A percentile compares a stretch with the other conserved stretches of the same genome.
Evolutionary conservation across 2,888 invertebrate genomes (phyloP).

Genomic region (Agriopis marginaria): DNA sequence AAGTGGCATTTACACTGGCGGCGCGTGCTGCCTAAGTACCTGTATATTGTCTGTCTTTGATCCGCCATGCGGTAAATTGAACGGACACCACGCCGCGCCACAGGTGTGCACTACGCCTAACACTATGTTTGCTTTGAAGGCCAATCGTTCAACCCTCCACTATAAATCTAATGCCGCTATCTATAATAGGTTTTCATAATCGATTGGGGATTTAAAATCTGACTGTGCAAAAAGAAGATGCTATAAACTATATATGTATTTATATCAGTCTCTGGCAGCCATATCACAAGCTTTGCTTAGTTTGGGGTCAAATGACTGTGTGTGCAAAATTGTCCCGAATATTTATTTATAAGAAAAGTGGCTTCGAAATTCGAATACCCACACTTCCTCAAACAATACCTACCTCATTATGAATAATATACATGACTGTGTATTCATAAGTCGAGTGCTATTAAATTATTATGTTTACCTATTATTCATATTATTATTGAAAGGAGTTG

Average conservation of each 20-base stretch:
- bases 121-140: conserved; percentile 51
- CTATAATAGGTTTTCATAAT: background rate
- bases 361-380: background rate
- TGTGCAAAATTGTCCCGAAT: too few relatives aligned
- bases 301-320: too few relatives aligned
- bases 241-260: too few relatives aligned
- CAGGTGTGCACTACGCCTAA: conserved; percentile 65
- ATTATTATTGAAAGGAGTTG: background rate
- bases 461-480: background rate
- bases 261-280: too few relatives aligned
- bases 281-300: too few relatives aligned
- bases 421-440: background rate
- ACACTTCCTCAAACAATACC: background rate
- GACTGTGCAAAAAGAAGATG: background rate
- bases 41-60: conserved; percentile 65
- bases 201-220: background rate
- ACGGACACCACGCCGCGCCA: conserved; percentile 58
- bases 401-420: background rate
- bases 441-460: background rate
- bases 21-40: conserved; percentile 36
- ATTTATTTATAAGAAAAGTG: background rate
- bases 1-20: conserved; percentile 43
- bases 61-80: conserved; percentile 76
- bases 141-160: conserved; percentile 31
- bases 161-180: background rate